Percentiles rank a stretch among this genome's conserved stretches.
Conservation (phyloP, 2,888 invertebrate species). For the Euzophera pinguis region DNA sequence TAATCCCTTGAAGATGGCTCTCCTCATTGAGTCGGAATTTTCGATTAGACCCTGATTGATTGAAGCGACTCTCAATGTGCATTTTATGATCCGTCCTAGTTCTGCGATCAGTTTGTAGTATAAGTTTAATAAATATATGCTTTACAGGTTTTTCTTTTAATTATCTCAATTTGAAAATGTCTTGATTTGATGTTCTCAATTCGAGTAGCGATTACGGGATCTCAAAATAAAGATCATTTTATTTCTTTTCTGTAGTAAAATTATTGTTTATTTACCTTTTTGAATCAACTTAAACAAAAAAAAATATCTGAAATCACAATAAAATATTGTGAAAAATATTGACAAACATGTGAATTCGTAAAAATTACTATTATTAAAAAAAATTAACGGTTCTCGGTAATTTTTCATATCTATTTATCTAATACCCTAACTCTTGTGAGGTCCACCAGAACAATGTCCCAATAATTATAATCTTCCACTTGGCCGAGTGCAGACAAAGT, state of each 20-base stretch:
- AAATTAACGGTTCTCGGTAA: slow-evolving; percentile 5
- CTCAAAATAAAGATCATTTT: too few species aligned
- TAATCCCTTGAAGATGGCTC: slow-evolving; percentile 62
- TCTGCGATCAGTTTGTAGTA: slow-evolving; percentile 44
- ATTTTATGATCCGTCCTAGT: slow-evolving; percentile 73
- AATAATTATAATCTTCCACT: slow-evolving; percentile 77
- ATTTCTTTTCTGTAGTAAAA: too few species aligned
- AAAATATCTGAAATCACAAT: too few species aligned
- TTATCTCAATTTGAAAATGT: too few species aligned
- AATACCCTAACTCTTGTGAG: slow-evolving; percentile 3
- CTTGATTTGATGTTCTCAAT: too few species aligned
- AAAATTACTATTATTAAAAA: background rate
- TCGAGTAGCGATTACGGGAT: too few species aligned
- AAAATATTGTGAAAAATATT: too few species aligned
- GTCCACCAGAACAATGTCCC: slow-evolving; percentile 42
- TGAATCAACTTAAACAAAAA: too few species aligned
- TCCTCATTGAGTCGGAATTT: slow-evolving; percentile 73
- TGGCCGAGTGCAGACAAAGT: slow-evolving; percentile 66
- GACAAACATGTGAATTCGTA: too few species aligned
- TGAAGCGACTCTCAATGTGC: slow-evolving; percentile 67
- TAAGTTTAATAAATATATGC: slow-evolving; percentile 4
- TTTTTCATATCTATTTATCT: background rate
- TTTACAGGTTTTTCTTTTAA: background rate
- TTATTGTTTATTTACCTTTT: too few species aligned
- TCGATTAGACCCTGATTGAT: slow-evolving; percentile 77